phyloP scores from a whole-genome alignment of 2,888 invertebrate species.

The Lamellibrachia columna region DNA sequence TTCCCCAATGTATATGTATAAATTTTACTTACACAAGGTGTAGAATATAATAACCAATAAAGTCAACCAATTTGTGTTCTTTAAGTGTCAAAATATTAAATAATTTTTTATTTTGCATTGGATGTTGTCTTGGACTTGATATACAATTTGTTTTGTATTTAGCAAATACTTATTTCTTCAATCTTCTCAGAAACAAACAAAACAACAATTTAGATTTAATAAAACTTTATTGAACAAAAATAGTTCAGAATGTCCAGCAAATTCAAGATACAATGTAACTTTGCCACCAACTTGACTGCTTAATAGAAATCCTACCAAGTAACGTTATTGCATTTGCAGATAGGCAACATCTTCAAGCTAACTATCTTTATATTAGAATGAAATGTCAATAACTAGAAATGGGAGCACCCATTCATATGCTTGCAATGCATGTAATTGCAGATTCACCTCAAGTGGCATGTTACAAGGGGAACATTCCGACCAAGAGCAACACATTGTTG shows the following conservation, averaged over 20 bases:
- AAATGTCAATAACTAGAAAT: not conserved
- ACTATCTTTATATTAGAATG: not conserved
- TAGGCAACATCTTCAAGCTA: not conserved
- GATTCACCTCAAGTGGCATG: not conserved
- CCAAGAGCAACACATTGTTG: not conserved
- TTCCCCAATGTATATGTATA: not conserved
- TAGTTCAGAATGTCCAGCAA: conserved; percentile 12
- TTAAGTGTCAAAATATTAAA: not conserved
- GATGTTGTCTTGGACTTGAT: not conserved
- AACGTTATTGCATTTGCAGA: too few species aligned
- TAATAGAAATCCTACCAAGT: not conserved
- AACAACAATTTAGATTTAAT: conserved; percentile 11
- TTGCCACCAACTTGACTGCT: not conserved
- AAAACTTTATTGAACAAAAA: conserved; percentile 10
- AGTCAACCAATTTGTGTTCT: too few species aligned
- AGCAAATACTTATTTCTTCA: not conserved
- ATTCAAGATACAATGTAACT: conserved; percentile 6
- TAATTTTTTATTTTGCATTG: not conserved
- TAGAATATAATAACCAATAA: too few species aligned
- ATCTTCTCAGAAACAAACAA: conserved; percentile 16
- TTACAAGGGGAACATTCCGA: not conserved
- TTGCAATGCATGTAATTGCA: not conserved
- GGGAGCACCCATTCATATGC: not conserved
- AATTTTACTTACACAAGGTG: not conserved
- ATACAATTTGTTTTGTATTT: not conserved